These are phyloP conservation scores for cat (Felis catus) DNA, from an alignment of 2,113 vertebrate species.

Conservation along the genomic window F.catus_Fca126_mat1.0 CM031417.1:89786001-89786500, in stretches of 20 bases:
- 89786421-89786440: neutral
- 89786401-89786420: neutral
- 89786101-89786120: too few relatives aligned
- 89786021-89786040: neutral
- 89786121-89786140: too few relatives aligned
- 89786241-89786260: neutral
- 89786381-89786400: neutral
- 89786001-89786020: rapidly evolving
- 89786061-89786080: neutral
- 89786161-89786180: neutral
- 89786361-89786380: neutral
- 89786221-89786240: neutral
- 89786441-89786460: neutral
- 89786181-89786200: neutral
- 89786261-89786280: neutral
- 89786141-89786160: neutral
- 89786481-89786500: neutral
- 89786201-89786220: neutral
- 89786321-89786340: neutral
- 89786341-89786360: neutral
- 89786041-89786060: neutral
- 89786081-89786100: too few relatives aligned
- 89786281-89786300: neutral
- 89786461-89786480: neutral
- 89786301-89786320: neutral